Conservation (phyloP, 2,888 invertebrate species). For the Polietes domitor region DNA sequence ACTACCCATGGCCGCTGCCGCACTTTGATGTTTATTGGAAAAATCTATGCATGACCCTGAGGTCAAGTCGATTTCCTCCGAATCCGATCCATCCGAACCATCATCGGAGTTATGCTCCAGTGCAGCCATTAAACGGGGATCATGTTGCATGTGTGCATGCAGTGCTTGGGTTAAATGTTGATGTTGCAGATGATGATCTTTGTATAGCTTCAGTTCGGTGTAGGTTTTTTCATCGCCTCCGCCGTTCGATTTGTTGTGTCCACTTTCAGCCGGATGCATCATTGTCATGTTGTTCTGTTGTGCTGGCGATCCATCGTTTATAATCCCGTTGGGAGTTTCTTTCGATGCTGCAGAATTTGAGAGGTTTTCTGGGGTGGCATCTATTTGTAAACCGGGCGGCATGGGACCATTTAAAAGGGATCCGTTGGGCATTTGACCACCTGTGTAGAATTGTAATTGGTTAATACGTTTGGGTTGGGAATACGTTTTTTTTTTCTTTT, state of each 20-base stretch:
- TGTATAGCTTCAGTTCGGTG: constrained; percentile 80
- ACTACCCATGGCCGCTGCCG: constrained; percentile 27
- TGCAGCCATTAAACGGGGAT: constrained; percentile 68
- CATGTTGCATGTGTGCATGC: constrained; percentile 63
- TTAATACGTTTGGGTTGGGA: background rate
- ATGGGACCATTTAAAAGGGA: constrained; percentile 57
- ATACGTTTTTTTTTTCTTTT: too few species aligned
- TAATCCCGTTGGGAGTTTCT: constrained; percentile 67
- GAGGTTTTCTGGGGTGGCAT: constrained; percentile 76
- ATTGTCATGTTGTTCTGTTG: constrained; percentile 73
- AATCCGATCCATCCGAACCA: constrained; percentile 79
- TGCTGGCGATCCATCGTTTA: constrained; percentile 46
- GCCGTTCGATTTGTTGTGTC: constrained; percentile 49
- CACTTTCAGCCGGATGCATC: constrained; percentile 50
- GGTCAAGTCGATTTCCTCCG: constrained; percentile 80
- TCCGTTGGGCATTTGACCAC: constrained; percentile 66
- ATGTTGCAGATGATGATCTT: constrained; percentile 70
- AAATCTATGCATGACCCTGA: constrained; percentile 81
- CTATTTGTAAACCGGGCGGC: constrained; percentile 67
- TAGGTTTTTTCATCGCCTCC: constrained; percentile 77
- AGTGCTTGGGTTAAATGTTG: constrained; percentile 62
- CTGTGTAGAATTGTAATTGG: constrained; percentile 60
- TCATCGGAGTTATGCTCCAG: constrained; percentile 76
- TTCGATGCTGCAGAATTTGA: constrained; percentile 71
- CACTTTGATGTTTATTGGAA: constrained; percentile 74